These are phyloP conservation scores for Drosophila pectinifera DNA, from an alignment of 1,140 invertebrate species.

Conservation along the genomic window DNA sequence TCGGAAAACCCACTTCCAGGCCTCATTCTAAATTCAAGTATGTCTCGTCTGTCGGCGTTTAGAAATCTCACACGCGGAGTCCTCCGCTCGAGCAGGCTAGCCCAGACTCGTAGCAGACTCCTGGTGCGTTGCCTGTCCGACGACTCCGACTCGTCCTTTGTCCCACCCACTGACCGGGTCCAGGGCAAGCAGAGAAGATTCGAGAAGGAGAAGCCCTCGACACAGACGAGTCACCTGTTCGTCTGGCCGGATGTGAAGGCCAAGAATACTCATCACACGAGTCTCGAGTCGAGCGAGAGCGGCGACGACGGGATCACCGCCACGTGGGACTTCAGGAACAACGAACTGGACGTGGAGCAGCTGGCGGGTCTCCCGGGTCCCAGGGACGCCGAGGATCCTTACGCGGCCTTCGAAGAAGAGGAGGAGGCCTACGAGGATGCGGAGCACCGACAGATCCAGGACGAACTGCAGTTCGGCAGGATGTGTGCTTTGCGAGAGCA, in stretches of 20 bases:
- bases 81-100: not conserved
- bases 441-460: not conserved
- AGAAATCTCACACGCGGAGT: not conserved
- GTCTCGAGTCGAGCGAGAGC: not conserved
- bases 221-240: not conserved
- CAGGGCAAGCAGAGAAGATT: not conserved
- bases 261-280: not conserved
- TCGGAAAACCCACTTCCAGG: not conserved
- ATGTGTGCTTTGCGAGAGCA: conserved; percentile 3
- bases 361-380: not conserved
- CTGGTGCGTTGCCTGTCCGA: conserved; percentile 15
- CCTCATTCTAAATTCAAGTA: conserved; percentile 22
- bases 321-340: conserved; percentile 18
- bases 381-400: not conserved
- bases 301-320: conserved; percentile 6
- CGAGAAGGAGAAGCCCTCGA: not conserved
- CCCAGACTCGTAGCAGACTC: no score
- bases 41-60: conserved; percentile 23
- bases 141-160: not conserved
- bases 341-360: conserved; percentile 18
- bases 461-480: conserved; percentile 10
- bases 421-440: not conserved
- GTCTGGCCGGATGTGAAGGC: not conserved
- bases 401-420: not conserved
- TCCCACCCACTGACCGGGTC: no score